Base-by-base conservation (phyloP, 2,888 invertebrate species). In the Caenorhabditis drosophilae region DNA sequence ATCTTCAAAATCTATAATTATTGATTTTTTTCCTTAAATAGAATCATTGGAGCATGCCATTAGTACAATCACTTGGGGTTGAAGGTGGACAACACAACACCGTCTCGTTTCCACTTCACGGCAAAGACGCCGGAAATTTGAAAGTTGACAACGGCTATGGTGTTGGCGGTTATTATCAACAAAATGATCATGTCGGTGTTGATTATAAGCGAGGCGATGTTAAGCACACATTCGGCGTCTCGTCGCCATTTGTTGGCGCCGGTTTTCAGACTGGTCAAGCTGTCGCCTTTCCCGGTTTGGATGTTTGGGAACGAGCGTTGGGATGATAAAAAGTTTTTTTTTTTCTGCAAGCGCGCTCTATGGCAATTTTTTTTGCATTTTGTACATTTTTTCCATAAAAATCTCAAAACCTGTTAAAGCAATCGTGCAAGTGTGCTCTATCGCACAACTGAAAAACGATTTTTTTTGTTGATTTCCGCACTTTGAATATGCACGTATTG, bases 21-120 rank as follows among this genome's bases (percentile, higher is more conserved):
- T 11, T 20, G 12, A 11, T 4, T 11, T n/a, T 27, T 18, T 46
- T 15, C 15, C 20, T 16, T 25, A 20, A 56, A 41, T 47, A 67
- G 59, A 61, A 61, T 27, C 61, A 76, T 41, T 79, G 77, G 79
- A 63, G 50, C 38, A 67, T 76, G 11, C 77, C 78, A 0, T 50
- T 78, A 2, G 79, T 79, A 16, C 78, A 79, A 57, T 74, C 74
- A 1, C 57, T 79, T 1, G 79, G 79, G 7, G 68, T 79, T 22
- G 79, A 79, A 53, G 79, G 77, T 22, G 77, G 73, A 27, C 73
- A 73, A 44, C 73, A 73, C 59, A 73, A 73, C 47, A 63, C 63
- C 7, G 73, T 73, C 20, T 67, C 68, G 12, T 67, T 73, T 41
- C 73, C 73, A 2, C 53, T 73, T 0, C 55, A 53, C 34, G 70